Percentiles rank a stretch among this genome's conserved stretches.
Conservation (phyloP, 2,888 invertebrate species). For the Leptinotarsa rubiginosa region DNA sequence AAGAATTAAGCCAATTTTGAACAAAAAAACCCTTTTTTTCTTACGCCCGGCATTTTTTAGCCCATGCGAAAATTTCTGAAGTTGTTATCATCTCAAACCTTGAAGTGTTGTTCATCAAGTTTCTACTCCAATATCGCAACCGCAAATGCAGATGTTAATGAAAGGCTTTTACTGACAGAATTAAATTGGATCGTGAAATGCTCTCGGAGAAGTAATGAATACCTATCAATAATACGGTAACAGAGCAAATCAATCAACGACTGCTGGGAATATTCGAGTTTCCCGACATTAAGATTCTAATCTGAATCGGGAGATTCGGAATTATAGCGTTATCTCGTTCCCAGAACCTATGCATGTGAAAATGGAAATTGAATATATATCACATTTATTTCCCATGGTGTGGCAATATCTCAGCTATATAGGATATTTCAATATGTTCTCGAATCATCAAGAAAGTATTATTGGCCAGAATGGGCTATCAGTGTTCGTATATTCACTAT, state of each 20-base stretch:
- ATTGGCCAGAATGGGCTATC: no score
- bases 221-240: constrained; percentile 12
- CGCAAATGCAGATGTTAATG: constrained; percentile 37
- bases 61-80: neutral
- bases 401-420: neutral
- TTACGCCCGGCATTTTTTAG: neutral
- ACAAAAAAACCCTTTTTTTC: no score
- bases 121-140: constrained; percentile 13
- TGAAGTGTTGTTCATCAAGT: neutral
- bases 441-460: no score
- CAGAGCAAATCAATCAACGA: constrained; percentile 11
- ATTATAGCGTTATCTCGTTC: constrained; percentile 1
- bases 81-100: neutral
- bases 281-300: constrained; percentile 10
- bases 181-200: constrained; percentile 60
- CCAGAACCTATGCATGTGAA: neutral
- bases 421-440: no score
- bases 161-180: constrained; percentile 47
- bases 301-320: neutral
- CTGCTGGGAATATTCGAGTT: constrained; percentile 3
- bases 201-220: constrained; percentile 2
- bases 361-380: neutral
- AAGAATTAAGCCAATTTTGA: no score
- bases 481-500: no score
- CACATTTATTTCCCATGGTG: neutral